Evolutionary conservation across 2,888 invertebrate genomes (phyloP).

Genomic region (Leptarthrus brevirostris): DNA sequence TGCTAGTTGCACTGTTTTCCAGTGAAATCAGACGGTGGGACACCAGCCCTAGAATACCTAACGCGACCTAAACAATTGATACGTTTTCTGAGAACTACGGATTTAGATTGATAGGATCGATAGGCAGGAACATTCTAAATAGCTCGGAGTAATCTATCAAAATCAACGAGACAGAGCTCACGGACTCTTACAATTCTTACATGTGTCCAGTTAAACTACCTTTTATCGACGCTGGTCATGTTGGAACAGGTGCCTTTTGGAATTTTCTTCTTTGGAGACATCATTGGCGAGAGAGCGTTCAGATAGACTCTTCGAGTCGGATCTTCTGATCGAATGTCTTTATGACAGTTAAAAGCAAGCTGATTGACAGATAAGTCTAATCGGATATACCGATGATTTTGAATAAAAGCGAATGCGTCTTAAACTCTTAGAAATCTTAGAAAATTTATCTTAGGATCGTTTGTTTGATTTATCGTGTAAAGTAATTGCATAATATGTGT

Average conservation of each 20-base stretch:
- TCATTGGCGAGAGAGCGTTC: neutral
- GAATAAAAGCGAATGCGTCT: neutral
- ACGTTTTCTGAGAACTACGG: conserved; percentile 44
- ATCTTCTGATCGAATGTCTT: neutral
- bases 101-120: conserved; percentile 48
- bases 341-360: neutral
- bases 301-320: neutral
- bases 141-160: conserved; percentile 44
- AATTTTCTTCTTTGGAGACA: conserved; percentile 31
- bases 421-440: neutral
- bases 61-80: conserved; percentile 35
- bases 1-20: conserved; percentile 3
- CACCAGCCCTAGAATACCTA: neutral
- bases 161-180: conserved; percentile 31
- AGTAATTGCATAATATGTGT: no score
- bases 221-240: neutral
- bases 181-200: conserved; percentile 23
- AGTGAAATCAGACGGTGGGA: conserved; percentile 6
- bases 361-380: conserved; percentile 47
- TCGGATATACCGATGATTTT: conserved; percentile 27
- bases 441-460: conserved; percentile 10
- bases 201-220: conserved; percentile 33
- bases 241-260: conserved; percentile 31
- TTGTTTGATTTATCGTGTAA: no score
- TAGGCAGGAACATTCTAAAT: conserved; percentile 37